phyloP scores from a whole-genome alignment of 2,797 vertebrate genomes.

The Sebastes hubbsi region DNA sequence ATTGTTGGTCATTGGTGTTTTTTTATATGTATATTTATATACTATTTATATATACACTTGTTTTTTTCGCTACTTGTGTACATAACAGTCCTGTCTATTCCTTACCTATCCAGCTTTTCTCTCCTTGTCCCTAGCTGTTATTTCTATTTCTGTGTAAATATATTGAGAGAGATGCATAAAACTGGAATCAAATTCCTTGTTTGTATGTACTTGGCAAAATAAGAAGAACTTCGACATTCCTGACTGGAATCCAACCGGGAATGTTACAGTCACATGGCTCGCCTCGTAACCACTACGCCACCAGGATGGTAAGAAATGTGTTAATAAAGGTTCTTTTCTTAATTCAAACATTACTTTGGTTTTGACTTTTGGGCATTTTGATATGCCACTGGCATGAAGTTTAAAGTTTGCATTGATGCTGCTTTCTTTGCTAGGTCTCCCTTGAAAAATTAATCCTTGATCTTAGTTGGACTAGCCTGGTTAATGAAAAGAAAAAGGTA shows the following conservation, averaged over 20 bases:
- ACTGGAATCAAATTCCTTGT: no score
- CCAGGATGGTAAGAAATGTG: neutral
- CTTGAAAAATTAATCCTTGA: neutral
- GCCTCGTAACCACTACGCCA: neutral
- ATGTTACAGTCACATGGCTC: neutral
- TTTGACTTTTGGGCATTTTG: neutral
- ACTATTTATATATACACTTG: rapidly evolving
- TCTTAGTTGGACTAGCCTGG: neutral
- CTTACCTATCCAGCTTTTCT: no score
- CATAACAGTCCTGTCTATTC: no score
- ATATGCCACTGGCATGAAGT: neutral
- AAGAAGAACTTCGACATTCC: neutral
- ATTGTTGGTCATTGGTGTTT: neutral
- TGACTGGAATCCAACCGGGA: neutral
- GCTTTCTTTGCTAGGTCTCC: neutral
- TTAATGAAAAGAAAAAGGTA: neutral
- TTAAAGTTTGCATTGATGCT: neutral
- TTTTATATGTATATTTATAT: no score
- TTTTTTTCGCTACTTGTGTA: no score
- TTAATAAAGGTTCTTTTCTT: neutral
- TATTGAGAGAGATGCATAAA: no score
- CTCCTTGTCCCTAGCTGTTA: no score
- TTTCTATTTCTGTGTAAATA: no score
- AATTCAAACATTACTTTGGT: neutral
- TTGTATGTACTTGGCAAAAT: no score